Evolutionary conservation across 2,888 invertebrate species (phyloP).

Genomic region (Cyaniris semiargus): DNA sequence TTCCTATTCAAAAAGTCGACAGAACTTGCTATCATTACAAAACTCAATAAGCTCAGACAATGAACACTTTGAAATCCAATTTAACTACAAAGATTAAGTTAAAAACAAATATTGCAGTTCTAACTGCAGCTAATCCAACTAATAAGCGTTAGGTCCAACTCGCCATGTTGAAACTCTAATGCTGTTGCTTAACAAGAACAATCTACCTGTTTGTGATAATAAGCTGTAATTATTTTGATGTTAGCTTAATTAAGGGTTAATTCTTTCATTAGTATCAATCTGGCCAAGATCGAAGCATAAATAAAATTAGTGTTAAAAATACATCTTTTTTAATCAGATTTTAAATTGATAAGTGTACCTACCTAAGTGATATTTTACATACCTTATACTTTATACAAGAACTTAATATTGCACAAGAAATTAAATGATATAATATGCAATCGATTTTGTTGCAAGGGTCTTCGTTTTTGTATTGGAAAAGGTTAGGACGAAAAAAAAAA

Average conservation of each 20-base stretch:
- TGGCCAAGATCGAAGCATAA: too few relatives aligned
- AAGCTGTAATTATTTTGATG: not conserved
- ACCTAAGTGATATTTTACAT: too few relatives aligned
- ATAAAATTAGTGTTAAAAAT: too few relatives aligned
- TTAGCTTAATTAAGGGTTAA: not conserved
- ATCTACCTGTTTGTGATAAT: not conserved
- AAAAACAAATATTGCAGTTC: conserved; percentile 18
- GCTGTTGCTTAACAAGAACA: conserved; percentile 4
- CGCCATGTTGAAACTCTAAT: conserved; percentile 11
- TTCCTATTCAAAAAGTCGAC: not conserved
- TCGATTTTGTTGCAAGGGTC: too few relatives aligned
- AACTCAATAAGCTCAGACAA: conserved; percentile 7
- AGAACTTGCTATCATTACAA: not conserved
- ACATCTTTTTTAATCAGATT: too few relatives aligned
- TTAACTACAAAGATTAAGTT: conserved; percentile 14
- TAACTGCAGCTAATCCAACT: conserved; percentile 8
- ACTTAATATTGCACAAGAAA: too few relatives aligned
- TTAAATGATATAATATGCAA: too few relatives aligned
- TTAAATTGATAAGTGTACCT: too few relatives aligned
- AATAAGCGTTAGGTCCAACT: conserved; percentile 15
- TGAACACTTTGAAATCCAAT: conserved; percentile 6
- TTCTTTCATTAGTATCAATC: too few relatives aligned
- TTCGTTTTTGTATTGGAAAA: too few relatives aligned
- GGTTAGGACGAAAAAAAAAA: too few relatives aligned
- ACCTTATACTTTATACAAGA: too few relatives aligned